A percentile compares a stretch with the other conserved stretches of the same genome.
phyloP scores from a whole-genome alignment of 2,113 vertebrate genomes.

The Pituophis catenifer region DNA sequence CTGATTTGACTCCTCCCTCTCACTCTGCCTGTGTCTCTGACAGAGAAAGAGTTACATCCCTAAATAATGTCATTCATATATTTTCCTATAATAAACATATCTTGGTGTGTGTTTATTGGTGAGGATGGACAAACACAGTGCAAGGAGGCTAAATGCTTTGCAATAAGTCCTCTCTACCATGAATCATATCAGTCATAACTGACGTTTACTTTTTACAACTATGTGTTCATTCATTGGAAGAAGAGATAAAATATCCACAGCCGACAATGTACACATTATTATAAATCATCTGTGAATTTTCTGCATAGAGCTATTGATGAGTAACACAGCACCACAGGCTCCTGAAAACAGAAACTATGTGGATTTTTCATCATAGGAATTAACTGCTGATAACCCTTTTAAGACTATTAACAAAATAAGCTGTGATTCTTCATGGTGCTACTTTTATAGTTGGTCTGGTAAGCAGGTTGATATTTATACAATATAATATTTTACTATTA shows the following conservation, averaged over 20 bases:
- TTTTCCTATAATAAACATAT: background rate
- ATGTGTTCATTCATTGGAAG: background rate
- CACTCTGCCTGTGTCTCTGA: background rate
- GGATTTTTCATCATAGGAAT: background rate
- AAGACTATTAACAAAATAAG: background rate
- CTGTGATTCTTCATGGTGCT: background rate
- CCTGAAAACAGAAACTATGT: slow-evolving; percentile 1
- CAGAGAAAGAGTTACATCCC: background rate
- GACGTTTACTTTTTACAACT: background rate
- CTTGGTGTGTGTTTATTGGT: background rate
- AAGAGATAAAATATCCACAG: slow-evolving; percentile 1
- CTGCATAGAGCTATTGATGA: background rate
- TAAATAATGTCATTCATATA: background rate
- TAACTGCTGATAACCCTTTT: background rate
- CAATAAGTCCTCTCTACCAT: background rate
- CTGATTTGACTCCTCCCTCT: background rate
- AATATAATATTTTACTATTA: background rate
- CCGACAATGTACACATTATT: background rate
- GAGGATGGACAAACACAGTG: background rate
- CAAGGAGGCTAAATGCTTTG: background rate
- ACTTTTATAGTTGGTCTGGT: background rate
- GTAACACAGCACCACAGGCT: background rate
- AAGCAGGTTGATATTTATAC: background rate
- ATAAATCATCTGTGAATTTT: slow-evolving; percentile 1
- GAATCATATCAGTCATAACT: background rate